Conservation (phyloP, 2,113 vertebrate species). For the Polypterus bichir region DNA sequence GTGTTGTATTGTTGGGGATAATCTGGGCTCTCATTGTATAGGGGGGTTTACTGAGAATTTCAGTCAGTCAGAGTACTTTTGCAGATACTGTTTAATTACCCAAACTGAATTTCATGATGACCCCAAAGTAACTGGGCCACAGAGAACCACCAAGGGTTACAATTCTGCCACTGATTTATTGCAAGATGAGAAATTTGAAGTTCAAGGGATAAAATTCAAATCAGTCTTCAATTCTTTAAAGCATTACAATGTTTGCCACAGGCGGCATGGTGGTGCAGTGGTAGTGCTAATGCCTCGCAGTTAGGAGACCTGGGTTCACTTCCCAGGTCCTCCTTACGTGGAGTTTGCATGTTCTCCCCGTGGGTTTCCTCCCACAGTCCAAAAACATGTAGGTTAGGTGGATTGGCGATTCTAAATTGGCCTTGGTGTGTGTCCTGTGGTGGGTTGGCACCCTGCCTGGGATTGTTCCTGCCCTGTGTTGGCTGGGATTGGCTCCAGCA, state of each 20-base stretch:
- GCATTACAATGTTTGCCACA: slow-evolving; percentile 19
- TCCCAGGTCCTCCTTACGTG: too few relatives aligned
- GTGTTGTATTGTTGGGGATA: background rate
- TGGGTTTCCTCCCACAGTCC: too few relatives aligned
- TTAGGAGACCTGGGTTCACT: too few relatives aligned
- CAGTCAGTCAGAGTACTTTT: slow-evolving; percentile 19
- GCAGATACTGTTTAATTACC: slow-evolving; percentile 24
- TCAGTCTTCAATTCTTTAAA: slow-evolving; percentile 18
- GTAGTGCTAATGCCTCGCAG: too few relatives aligned
- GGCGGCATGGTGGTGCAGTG: too few relatives aligned
- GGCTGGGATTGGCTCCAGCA: too few relatives aligned
- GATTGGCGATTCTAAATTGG: too few relatives aligned
- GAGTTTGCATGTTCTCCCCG: too few relatives aligned
- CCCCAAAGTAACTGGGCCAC: slow-evolving; percentile 20
- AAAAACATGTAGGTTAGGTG: too few relatives aligned
- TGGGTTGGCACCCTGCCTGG: too few relatives aligned
- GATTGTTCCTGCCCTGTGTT: too few relatives aligned
- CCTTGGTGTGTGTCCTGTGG: too few relatives aligned
- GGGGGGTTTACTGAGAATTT: slow-evolving; percentile 23
- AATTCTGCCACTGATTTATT: slow-evolving; percentile 15
- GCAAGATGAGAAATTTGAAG: slow-evolving; percentile 5
- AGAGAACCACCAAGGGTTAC: slow-evolving; percentile 16
- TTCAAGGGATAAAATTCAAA: slow-evolving; percentile 21
- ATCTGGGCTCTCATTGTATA: slow-evolving; percentile 17
- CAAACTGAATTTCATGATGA: slow-evolving; percentile 16